Conservation (phyloP, 2,888 invertebrate genomes). For the Cerceris rybyensis region DNA sequence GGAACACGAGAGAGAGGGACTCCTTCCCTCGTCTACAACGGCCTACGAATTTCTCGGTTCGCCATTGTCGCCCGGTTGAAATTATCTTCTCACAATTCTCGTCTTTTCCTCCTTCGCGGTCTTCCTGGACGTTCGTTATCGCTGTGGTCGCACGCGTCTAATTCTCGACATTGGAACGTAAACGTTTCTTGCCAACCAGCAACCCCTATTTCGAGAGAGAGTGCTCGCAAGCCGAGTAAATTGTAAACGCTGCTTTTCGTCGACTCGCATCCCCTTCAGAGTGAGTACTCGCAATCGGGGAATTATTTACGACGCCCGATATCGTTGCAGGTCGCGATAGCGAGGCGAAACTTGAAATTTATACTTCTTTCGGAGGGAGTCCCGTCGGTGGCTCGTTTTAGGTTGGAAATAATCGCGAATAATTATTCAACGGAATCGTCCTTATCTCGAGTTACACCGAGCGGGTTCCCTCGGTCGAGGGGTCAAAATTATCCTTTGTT, state of each 20-base stretch:
- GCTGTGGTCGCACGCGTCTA: constrained; percentile 6
- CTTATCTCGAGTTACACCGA: background rate
- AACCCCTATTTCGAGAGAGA: no score
- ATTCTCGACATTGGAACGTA: constrained; percentile 3
- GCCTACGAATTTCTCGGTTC: constrained; percentile 49
- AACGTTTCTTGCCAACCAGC: constrained; percentile 12
- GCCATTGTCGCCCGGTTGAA: constrained; percentile 50
- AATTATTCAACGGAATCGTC: constrained; percentile 3
- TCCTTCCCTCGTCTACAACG: constrained; percentile 35
- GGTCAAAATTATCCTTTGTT: constrained; percentile 28
- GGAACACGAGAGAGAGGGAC: background rate
- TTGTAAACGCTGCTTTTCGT: no score
- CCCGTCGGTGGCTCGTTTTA: background rate
- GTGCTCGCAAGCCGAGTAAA: no score
- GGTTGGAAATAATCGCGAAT: background rate
- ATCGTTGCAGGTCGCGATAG: background rate
- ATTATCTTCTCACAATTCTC: constrained; percentile 55
- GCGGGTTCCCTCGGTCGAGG: constrained; percentile 1
- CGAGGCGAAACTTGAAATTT: constrained; percentile 15
- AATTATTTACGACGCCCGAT: background rate
- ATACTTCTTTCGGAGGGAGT: background rate
- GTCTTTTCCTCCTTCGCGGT: background rate
- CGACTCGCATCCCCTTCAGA: background rate
- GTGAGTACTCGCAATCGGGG: background rate
- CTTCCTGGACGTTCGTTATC: constrained; percentile 41